A percentile compares a stretch with the other conserved stretches of the same genome.
Conservation (phyloP, 2,888 invertebrate genomes). For the Orchesella flavescens region DNA sequence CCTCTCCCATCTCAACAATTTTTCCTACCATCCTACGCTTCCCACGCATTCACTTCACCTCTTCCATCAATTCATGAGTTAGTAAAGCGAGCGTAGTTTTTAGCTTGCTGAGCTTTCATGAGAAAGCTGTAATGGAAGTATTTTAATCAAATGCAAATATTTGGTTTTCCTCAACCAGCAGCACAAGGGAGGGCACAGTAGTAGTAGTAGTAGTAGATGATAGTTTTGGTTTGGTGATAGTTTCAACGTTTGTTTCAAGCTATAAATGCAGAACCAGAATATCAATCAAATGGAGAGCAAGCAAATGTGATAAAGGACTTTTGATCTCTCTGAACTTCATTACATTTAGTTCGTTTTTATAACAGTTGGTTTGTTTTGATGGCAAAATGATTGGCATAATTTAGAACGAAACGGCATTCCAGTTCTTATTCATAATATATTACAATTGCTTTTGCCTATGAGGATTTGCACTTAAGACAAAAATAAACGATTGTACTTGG, state of each 20-base stretch:
- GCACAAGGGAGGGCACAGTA: background rate
- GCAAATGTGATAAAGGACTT: slow-evolving; percentile 30
- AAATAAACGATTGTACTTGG: background rate
- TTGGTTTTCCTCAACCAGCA: background rate
- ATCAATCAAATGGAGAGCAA: slow-evolving; percentile 34
- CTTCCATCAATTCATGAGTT: background rate
- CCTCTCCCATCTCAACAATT: background rate
- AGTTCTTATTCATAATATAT: slow-evolving; percentile 22
- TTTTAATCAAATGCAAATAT: slow-evolving; percentile 38
- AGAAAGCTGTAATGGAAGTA: background rate
- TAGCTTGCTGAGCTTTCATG: background rate
- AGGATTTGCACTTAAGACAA: background rate
- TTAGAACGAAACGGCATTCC: slow-evolving; percentile 51
- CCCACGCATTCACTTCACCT: slow-evolving; percentile 34
- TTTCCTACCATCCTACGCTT: background rate
- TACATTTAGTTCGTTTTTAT: background rate
- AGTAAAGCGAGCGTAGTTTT: background rate
- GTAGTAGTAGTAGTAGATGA: background rate
- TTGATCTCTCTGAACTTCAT: background rate
- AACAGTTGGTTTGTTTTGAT: slow-evolving; percentile 21
- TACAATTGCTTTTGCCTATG: background rate
- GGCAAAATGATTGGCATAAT: slow-evolving; percentile 28
- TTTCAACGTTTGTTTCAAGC: slow-evolving; percentile 17
- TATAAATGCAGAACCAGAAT: slow-evolving; percentile 49
- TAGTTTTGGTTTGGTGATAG: background rate